Evolutionary conservation across 2,797 vertebrate species (phyloP), one percentile per base, ranked within the genome.

Genomic region (Crenuchus spilurus): DNA sequence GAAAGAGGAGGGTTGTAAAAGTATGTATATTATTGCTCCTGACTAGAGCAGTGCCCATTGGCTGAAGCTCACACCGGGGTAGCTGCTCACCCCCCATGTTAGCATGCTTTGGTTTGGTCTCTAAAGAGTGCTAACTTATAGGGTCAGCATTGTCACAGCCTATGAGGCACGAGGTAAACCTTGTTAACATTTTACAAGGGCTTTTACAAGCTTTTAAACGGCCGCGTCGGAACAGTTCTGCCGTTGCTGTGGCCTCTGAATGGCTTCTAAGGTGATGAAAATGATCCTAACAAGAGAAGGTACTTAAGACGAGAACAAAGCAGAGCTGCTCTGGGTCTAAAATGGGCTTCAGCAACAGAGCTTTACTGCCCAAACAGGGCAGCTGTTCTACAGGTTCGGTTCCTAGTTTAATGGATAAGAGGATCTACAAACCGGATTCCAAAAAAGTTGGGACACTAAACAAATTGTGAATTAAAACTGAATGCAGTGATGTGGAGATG

Each of bases 191-290:
- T 77, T 88, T 83, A 86, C 84, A 76, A 84, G 82, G 74, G 11
- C 71, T 72, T 82, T 90, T 88, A 89, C 85, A 88, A 82, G 84
- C 71, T 69, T 61, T 80, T 85, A 81, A 81, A 87, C 68, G 76
- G 72, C 74, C 75, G 66, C 77, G 81, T 82, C 80, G 74, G 42
- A 78, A 61, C 74, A 54, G 82, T 74, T 76, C 35, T 39, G 75
- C 73, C 80, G 82, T 87, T 88, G 61, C 82, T 71, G 81, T 86
- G 80, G 74, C 64, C 46, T 60, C 62, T 13, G 70, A 28, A 30
- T 70, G 75, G 35, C 28, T 72, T 60, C 62, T 64, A 70, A 37
- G 28, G 60, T 2, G 20, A 66, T 73, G 73, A 67, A n/a, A 49
- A 79, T 52, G 82, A 80, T 72, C 78, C 52, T 24, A 67, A 79